Conservation (phyloP, 2,888 invertebrate species). For the Argyresthia albistria region DNA sequence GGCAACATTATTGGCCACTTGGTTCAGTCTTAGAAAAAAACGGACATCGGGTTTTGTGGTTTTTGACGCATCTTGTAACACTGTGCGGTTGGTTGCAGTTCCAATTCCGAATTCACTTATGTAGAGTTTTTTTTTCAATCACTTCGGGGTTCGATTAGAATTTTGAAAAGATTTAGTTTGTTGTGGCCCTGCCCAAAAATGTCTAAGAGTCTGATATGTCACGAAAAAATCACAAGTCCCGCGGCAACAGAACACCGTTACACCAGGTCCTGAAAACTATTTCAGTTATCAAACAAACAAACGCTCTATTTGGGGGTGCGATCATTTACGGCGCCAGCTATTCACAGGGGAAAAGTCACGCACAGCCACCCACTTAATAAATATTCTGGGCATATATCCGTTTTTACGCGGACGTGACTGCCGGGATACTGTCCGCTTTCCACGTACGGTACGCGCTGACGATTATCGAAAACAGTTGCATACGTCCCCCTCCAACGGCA, state of each 20-base stretch:
- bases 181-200: not conserved
- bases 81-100: no score
- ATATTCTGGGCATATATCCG: slow-evolving; percentile 76
- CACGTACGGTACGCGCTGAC: slow-evolving; percentile 71
- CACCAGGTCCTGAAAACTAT: slow-evolving; percentile 29
- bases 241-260: slow-evolving; percentile 14
- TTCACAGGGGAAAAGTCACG: slow-evolving; percentile 70
- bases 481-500: slow-evolving; percentile 67
- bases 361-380: slow-evolving; percentile 73
- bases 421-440: slow-evolving; percentile 66
- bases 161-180: no score
- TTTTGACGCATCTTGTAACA: no score
- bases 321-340: slow-evolving; percentile 61
- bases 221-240: slow-evolving; percentile 18
- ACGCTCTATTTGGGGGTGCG: slow-evolving; percentile 52
- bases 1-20: slow-evolving; percentile 78
- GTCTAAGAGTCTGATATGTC: slow-evolving; percentile 5
- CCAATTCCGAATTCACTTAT: no score
- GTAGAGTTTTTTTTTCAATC: no score
- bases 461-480: slow-evolving; percentile 72
- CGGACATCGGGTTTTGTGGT: no score
- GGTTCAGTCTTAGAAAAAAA: not conserved
- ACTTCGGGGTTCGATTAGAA: no score
- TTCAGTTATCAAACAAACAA: slow-evolving; percentile 59
- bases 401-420: slow-evolving; percentile 72